phyloP scores from a whole-genome alignment of 2,888 invertebrate genomes.

The Monochamus alternatus region DNA sequence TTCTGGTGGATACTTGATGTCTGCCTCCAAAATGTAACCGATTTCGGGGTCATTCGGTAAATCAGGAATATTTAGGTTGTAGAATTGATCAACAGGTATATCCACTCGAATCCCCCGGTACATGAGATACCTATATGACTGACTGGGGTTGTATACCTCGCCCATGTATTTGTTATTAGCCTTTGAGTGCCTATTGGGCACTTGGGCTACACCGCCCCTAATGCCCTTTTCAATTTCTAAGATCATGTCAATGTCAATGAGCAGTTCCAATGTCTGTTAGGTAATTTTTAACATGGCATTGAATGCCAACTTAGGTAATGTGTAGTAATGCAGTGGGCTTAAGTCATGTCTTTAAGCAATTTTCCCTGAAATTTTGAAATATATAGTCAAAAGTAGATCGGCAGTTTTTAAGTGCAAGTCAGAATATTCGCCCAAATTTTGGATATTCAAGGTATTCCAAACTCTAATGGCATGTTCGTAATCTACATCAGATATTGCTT shows the following conservation, averaged over 20 bases:
- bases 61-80: neutral
- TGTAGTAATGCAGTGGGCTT: slow-evolving; percentile 3
- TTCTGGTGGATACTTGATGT: neutral
- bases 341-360: slow-evolving; percentile 49
- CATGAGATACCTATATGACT: neutral
- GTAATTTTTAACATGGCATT: slow-evolving; percentile 21
- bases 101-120: neutral
- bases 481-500: slow-evolving; percentile 42
- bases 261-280: slow-evolving; percentile 42
- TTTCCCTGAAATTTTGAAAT: slow-evolving; percentile 60
- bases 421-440: slow-evolving; percentile 55
- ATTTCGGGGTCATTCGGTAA: neutral
- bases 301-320: neutral
- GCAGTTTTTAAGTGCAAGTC: slow-evolving; percentile 47
- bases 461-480: slow-evolving; percentile 45
- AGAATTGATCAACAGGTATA: neutral
- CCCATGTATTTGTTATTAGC: slow-evolving; percentile 60
- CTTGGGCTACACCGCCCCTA: slow-evolving; percentile 59
- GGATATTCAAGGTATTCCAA: slow-evolving; percentile 42
- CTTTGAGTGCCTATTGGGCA: slow-evolving; percentile 54
- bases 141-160: neutral
- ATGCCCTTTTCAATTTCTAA: slow-evolving; percentile 57
- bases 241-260: slow-evolving; percentile 28
- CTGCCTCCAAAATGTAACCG: neutral
- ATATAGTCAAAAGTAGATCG: slow-evolving; percentile 35